Evolutionary conservation across 2,888 invertebrate genomes (phyloP).

Genomic region (Rotaria magnacalcarata): DNA sequence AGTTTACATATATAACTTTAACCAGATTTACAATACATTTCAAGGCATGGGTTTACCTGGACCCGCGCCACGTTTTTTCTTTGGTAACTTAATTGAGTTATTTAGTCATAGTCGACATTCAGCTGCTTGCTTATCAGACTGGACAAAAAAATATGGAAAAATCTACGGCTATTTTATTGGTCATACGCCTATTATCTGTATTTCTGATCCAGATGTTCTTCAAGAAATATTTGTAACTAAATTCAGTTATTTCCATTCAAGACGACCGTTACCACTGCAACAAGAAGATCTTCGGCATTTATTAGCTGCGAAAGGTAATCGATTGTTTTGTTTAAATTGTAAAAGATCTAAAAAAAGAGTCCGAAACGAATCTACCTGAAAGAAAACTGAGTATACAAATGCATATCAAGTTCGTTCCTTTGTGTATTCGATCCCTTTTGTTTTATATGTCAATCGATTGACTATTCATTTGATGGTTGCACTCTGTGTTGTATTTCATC

Average conservation of each 20-base stretch:
- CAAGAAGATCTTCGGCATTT: conserved; percentile 29
- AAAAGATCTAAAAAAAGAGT: neutral
- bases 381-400: too few species aligned
- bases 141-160: neutral
- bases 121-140: neutral
- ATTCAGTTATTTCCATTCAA: conserved; percentile 1
- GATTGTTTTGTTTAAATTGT: neutral
- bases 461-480: too few species aligned
- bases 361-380: too few species aligned
- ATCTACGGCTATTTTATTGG: conserved; percentile 13
- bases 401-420: too few species aligned
- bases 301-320: neutral
- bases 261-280: conserved; percentile 33
- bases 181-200: conserved; percentile 8
- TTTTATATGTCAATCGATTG: too few species aligned
- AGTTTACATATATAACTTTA: neutral
- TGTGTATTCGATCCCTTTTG: too few species aligned
- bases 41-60: conserved; percentile 3
- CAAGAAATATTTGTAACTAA: conserved; percentile 12
- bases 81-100: conserved; percentile 43
- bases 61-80: conserved; percentile 37
- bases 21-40: neutral
- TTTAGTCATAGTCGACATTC: neutral
- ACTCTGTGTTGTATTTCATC: too few species aligned
- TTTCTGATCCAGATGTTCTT: neutral